Percentiles rank a stretch among this genome's conserved stretches.
Evolutionary conservation across 2,113 vertebrate genomes (phyloP).

Genomic region (Pteropus alecto): DNA sequence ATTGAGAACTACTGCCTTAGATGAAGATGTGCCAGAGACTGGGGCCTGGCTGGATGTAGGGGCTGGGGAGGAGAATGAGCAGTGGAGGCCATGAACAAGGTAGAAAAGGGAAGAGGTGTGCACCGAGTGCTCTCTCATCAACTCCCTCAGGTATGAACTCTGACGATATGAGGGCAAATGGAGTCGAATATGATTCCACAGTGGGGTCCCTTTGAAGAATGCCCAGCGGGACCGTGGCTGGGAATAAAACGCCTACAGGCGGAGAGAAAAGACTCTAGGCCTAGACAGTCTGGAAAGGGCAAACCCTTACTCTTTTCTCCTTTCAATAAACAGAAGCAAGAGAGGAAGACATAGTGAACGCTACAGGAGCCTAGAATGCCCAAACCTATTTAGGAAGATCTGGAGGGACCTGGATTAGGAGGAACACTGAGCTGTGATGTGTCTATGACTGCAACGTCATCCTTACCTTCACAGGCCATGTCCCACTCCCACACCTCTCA

Average conservation of each 20-base stretch:
- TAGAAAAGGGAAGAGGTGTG: neutral
- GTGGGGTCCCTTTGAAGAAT: neutral
- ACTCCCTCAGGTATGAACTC: neutral
- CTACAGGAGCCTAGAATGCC: neutral
- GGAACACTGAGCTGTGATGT: neutral
- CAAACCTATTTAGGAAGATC: neutral
- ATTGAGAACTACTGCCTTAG: neutral
- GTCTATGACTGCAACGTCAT: neutral
- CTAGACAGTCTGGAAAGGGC: neutral
- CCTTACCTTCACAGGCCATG: neutral
- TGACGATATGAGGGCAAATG: neutral
- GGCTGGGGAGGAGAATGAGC: neutral
- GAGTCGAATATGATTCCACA: neutral
- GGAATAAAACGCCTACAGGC: neutral
- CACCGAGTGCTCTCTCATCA: neutral
- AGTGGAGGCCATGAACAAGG: neutral
- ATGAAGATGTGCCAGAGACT: neutral
- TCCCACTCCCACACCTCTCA: neutral
- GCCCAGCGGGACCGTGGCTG: neutral
- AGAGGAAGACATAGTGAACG: neutral
- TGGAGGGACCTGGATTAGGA: neutral
- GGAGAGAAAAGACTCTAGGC: neutral
- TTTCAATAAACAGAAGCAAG: neutral
- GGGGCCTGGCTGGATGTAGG: neutral
- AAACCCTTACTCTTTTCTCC: neutral